Evolutionary conservation across 2,113 vertebrate genomes (phyloP).

Genomic region (Ranitomeya variabilis): DNA sequence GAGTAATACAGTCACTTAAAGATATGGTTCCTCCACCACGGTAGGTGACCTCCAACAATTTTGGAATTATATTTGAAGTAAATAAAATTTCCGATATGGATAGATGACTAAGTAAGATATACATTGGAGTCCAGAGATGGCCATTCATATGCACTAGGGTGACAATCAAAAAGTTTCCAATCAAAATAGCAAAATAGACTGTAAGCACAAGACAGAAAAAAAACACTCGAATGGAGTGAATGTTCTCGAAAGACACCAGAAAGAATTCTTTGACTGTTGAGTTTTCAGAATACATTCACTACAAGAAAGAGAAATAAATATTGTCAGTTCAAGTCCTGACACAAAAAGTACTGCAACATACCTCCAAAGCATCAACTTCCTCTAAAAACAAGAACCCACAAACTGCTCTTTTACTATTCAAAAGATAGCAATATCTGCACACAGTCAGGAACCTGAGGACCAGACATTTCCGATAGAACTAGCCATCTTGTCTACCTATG

Average conservation of each 20-base stretch:
- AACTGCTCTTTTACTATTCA: too few relatives aligned
- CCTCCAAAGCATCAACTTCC: too few relatives aligned
- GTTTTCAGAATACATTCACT: too few relatives aligned
- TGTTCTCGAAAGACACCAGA: not conserved
- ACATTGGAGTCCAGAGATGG: conserved; percentile 11
- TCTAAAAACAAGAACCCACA: too few relatives aligned
- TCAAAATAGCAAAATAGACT: not conserved
- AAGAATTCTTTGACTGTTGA: conserved; percentile 32
- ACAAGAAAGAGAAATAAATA: too few relatives aligned
- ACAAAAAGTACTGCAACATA: too few relatives aligned
- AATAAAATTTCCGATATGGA: conserved; percentile 61
- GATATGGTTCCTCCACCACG: conserved; percentile 25
- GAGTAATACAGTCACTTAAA: conserved; percentile 5
- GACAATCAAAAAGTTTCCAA: conserved; percentile 24
- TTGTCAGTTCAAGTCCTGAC: too few relatives aligned
- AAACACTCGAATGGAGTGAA: not conserved
- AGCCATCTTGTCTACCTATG: too few relatives aligned
- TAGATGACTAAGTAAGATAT: conserved; percentile 53
- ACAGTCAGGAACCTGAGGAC: too few relatives aligned
- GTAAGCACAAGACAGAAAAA: not conserved
- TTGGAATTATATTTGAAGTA: conserved; percentile 54
- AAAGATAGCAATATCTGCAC: too few relatives aligned
- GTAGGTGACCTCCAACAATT: conserved; percentile 42
- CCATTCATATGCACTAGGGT: not conserved
- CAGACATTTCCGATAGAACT: too few relatives aligned